Base-by-base conservation (phyloP, 2,888 invertebrate genomes). In the Tipula confusa region DNA sequence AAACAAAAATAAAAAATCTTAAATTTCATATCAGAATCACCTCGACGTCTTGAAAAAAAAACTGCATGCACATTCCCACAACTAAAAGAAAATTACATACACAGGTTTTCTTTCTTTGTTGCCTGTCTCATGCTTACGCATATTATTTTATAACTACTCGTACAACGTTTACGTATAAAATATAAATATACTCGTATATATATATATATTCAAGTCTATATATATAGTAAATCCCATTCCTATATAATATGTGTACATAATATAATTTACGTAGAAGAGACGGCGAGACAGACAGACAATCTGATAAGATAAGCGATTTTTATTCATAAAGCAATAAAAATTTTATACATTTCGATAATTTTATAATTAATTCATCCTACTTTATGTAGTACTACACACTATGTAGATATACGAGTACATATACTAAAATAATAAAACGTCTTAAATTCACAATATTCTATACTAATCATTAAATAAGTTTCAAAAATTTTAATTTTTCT, bases 271-370 rank as follows among this genome's bases (percentile, higher is more conserved):
- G 64, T 24, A 13, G 18, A 64, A 64, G 64, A 18, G 64, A 64
- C 24, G 64, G 64, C 64, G 64, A 64, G 64, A 64, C 64, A 64
- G 64, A 64, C 24, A 64, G 64, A 64, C 64, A 64, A 64, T 64
- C 24, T 24, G 64, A 64, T 64, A 64, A 64, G 64, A 64, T 64
- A 64, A 64, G 64, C 64, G 24, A 18, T 24, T 64, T 43, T 64
- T 64, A 64, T 64, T 64, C 64, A 64, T 64, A 24, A 64, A 64
- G 64, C 64, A 64, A 64, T 64, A 64, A 64, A 64, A 64, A 2
- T 43, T 43, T 43, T 43, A 43, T 43, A 15, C 43, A 15, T 43
- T 43, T 64, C 64, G 64, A 64, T 64, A 64, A 64, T 64, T 64
- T 64, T 18, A 64, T 64, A 64, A 64, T 64, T 64, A 64, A 64